These are phyloP conservation scores for Petrocephalus microphthalmus DNA, from an alignment of 2,113 vertebrate species.

Conservation along the genomic window DNA sequence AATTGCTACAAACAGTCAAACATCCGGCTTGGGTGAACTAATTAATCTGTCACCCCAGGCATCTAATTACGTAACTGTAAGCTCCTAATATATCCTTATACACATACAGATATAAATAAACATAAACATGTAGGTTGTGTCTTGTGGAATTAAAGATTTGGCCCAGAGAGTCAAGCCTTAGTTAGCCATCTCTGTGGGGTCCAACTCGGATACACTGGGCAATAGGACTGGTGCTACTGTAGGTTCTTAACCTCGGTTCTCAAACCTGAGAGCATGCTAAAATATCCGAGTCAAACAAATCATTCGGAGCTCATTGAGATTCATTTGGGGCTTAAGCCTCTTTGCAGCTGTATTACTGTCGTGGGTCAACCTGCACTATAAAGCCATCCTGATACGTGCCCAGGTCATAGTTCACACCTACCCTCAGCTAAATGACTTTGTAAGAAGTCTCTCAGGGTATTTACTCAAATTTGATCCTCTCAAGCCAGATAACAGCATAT, in stretches of 20 bases:
- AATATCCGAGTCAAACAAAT: background rate
- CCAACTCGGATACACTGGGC: no score
- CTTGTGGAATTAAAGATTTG: background rate
- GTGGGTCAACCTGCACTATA: background rate
- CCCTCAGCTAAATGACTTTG: background rate
- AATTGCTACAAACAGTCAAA: background rate
- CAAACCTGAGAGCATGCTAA: background rate
- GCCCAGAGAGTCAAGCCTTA: background rate
- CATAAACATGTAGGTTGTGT: background rate
- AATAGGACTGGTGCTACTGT: no score
- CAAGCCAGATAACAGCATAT: background rate
- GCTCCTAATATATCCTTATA: background rate
- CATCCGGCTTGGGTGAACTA: background rate
- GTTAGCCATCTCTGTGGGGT: no score
- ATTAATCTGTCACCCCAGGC: background rate
- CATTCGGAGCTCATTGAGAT: background rate
- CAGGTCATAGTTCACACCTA: background rate
- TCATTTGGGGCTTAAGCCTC: background rate
- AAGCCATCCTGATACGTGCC: background rate
- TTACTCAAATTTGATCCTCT: background rate
- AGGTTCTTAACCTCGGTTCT: background rate
- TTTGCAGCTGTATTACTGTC: background rate
- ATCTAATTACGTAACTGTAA: background rate
- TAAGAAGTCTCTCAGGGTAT: background rate
- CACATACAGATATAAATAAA: background rate